These are phyloP conservation scores for Drosophila pachea DNA, from an alignment of 1,140 invertebrate species.

Conservation along the genomic window DNA sequence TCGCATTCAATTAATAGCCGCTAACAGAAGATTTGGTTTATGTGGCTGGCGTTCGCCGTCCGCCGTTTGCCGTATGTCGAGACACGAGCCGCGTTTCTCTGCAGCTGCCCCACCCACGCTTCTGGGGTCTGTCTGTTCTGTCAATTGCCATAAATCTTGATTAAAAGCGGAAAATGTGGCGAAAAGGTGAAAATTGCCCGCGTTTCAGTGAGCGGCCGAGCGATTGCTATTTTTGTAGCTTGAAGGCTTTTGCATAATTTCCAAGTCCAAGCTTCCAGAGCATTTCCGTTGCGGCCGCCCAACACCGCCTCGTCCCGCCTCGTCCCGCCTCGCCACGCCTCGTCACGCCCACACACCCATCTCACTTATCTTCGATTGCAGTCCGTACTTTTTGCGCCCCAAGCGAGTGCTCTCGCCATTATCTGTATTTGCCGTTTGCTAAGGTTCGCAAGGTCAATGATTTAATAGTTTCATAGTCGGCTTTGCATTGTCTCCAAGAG, in stretches of 20 bases:
- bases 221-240: constrained; percentile 48
- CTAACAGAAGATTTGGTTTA: constrained; percentile 38
- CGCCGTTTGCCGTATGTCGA: constrained; percentile 55
- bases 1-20: constrained; percentile 62
- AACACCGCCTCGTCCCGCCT: not conserved
- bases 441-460: constrained; percentile 76
- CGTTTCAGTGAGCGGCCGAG: constrained; percentile 22
- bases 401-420: constrained; percentile 1
- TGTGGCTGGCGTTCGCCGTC: constrained; percentile 26
- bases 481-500: constrained; percentile 43
- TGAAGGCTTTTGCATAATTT: constrained; percentile 66
- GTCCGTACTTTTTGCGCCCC: constrained; percentile 21
- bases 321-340: constrained; percentile 1
- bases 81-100: constrained; percentile 31
- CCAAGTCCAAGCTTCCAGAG: constrained; percentile 27
- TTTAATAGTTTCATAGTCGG: constrained; percentile 66
- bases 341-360: constrained; percentile 8
- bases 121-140: constrained; percentile 34
- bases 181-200: constrained; percentile 72
- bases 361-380: constrained; percentile 31
- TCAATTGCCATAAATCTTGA: constrained; percentile 75
- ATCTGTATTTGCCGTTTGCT: constrained; percentile 42
- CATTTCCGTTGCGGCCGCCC: constrained; percentile 41
- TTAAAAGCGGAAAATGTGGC: constrained; percentile 63
- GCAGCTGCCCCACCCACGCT: constrained; percentile 1